phyloP scores from a whole-genome alignment of 2,888 invertebrate species.

The Dusona sp. region DNA sequence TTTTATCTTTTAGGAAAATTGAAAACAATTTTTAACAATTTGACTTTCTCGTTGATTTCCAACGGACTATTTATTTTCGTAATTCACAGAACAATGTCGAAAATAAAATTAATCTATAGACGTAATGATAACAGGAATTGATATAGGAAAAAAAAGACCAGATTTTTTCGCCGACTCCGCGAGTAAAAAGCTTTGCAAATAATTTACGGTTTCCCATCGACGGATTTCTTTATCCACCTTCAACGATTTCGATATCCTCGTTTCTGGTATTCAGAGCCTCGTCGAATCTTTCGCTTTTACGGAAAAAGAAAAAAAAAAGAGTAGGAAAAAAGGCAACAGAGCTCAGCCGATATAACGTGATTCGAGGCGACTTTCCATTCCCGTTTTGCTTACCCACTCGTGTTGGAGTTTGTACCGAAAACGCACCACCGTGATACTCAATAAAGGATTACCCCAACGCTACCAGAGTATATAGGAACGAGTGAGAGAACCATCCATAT shows the following conservation, averaged over 20 bases:
- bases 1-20: not conserved
- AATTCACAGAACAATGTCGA: too few species aligned
- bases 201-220: constrained; percentile 4
- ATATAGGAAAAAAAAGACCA: not conserved
- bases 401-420: constrained; percentile 34
- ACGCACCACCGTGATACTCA: constrained; percentile 57
- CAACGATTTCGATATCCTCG: not conserved
- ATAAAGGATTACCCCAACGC: constrained; percentile 60
- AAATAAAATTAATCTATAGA: too few species aligned
- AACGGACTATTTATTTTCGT: too few species aligned
- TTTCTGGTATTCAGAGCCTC: not conserved
- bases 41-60: too few species aligned
- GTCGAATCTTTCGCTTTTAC: constrained; percentile 9
- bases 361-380: constrained; percentile 36
- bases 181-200: not conserved
- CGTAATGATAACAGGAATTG: not conserved
- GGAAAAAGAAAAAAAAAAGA: not conserved
- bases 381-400: constrained; percentile 23
- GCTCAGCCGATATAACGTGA: constrained; percentile 11
- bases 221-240: not conserved
- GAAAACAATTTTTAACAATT: not conserved
- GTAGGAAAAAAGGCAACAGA: not conserved
- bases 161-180: not conserved
- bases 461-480: constrained; percentile 3
- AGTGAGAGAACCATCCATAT: not conserved